These are phyloP conservation scores for Ploceus nigricollis DNA, from an alignment of 2,113 vertebrate genomes.

Conservation along the genomic window DNA sequence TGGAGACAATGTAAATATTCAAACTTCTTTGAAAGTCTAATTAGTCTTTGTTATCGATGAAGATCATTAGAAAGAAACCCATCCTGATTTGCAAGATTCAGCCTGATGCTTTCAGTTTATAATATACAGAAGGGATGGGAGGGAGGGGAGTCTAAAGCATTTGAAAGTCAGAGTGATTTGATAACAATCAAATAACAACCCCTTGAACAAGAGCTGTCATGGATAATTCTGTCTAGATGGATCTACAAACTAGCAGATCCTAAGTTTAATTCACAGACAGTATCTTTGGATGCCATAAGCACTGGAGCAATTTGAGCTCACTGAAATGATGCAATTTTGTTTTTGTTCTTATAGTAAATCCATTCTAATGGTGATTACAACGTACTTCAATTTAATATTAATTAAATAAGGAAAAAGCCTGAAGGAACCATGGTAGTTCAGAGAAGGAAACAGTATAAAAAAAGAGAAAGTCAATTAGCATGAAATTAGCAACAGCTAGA, in stretches of 20 bases:
- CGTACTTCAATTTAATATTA: not conserved
- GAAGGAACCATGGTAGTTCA: not conserved
- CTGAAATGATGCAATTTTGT: not conserved
- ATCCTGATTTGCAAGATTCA: not conserved
- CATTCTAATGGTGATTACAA: not conserved
- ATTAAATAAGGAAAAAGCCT: not conserved
- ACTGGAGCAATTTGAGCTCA: not conserved
- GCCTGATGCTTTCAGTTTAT: not conserved
- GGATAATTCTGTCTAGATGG: not conserved
- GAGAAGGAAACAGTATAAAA: not conserved
- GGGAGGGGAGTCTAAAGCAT: not conserved
- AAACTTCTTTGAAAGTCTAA: not conserved
- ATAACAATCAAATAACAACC: not conserved
- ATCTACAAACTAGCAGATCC: not conserved
- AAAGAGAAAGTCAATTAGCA: not conserved
- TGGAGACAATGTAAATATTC: not conserved
- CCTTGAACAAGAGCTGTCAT: not conserved
- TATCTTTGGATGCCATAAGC: not conserved
- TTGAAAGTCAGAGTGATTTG: not conserved
- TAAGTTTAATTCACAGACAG: not conserved
- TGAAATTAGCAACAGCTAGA: not conserved
- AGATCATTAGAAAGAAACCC: not conserved
- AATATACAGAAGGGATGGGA: not conserved
- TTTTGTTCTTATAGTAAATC: not conserved
- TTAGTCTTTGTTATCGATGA: not conserved